These are phyloP conservation scores for Aldabrachelys gigantea DNA, from an alignment of 2,113 vertebrate genomes.

Conservation along the genomic window DNA sequence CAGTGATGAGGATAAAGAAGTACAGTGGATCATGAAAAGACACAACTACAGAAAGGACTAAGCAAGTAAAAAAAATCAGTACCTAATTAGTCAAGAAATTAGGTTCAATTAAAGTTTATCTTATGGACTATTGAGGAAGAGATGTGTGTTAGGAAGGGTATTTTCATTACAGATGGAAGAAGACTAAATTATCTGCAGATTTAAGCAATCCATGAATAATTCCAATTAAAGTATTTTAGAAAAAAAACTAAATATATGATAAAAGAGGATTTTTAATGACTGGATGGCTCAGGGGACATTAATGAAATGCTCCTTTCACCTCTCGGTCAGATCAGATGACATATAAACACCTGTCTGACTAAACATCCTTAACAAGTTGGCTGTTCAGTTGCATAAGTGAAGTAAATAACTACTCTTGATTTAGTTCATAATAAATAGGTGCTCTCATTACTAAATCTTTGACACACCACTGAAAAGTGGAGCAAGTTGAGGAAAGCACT, in stretches of 20 bases:
- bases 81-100: not conserved
- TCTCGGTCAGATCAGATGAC: not conserved
- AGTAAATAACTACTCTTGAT: not conserved
- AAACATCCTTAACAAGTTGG: not conserved
- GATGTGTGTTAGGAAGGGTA: not conserved
- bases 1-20: not conserved
- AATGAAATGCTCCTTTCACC: not conserved
- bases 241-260: not conserved
- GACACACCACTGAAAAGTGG: not conserved
- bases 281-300: not conserved
- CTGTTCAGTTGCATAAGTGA: not conserved
- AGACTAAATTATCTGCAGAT: not conserved
- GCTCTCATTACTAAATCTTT: not conserved
- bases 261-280: not conserved
- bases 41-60: not conserved
- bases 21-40: not conserved
- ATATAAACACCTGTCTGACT: not conserved
- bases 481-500: not conserved
- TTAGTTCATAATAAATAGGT: not conserved
- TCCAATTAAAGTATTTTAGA: not conserved
- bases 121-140: not conserved
- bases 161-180: constrained; percentile 13
- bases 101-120: constrained; percentile 38
- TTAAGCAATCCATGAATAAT: not conserved
- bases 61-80: not conserved